Evolutionary conservation across 2,113 vertebrate species (phyloP), one percentile per base, ranked within the genome.

Genomic region (Zosterops lateralis): DNA sequence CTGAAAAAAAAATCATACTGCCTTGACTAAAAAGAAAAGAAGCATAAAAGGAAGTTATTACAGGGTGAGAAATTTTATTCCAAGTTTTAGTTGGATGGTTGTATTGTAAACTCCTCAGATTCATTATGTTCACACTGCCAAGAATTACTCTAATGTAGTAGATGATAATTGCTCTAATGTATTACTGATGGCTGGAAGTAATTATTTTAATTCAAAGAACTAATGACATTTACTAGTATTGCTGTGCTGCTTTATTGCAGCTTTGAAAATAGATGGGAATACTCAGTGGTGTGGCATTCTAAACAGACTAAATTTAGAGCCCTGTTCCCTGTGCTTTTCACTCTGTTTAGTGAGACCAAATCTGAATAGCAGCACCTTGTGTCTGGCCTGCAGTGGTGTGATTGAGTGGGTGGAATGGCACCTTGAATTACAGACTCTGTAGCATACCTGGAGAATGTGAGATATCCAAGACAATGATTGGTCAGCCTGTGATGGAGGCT

Each of bases 161-260:
- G 72, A 93, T 75, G 36, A 81, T 80, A 95, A 92, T 81, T 93
- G 50, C 48, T 92, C 60, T 80, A 64, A 93, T 94, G 60, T 94
- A 48, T 92, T 89, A 79, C 51, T n/a, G 5, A 65, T 87, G 77
- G 70, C 89, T 94, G 86, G 75, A 96, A 94, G 80, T 91, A 96
- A 95, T 92, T 96, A 89, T 93, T 84, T 94, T 89, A 93, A 94
- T 97, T 96, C 85, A 93, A 88, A 91, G 80, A 95, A 83, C 40
- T 95, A 95, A 93, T 95, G 94, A 85, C 97, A 96, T 97, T 96
- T 97, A 93, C 84, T 82, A 80, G 65, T 82, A 84, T 34, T 94
- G 72, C 89, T 54, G 28, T 86, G 86, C 87, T 84, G 71, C 31
- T 91, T 85, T 90, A 83, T 65, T 85, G 88, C 87, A 51, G 83